phyloP scores from a whole-genome alignment of 2,888 invertebrate species.

The Chloromyia formosa region DNA sequence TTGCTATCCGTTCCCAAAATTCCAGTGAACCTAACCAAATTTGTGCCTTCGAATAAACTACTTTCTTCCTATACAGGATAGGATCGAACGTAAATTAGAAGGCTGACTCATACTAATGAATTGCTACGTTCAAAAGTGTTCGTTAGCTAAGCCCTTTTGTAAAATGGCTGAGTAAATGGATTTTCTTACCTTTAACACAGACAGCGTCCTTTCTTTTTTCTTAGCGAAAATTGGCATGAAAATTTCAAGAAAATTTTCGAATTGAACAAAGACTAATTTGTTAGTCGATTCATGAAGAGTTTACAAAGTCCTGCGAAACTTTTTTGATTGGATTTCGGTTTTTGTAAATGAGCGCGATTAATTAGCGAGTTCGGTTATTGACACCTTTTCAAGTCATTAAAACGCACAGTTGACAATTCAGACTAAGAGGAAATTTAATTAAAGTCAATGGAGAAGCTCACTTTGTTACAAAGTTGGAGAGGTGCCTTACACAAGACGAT shows the following conservation, averaged over 20 bases:
- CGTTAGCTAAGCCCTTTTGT: not conserved
- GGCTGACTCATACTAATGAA: not conserved
- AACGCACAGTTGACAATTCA: too few species aligned
- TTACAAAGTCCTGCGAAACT: slow-evolving; percentile 14
- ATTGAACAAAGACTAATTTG: slow-evolving; percentile 49
- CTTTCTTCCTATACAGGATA: not conserved
- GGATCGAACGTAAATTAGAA: slow-evolving; percentile 31
- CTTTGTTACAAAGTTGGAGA: too few species aligned
- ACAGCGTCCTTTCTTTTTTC: not conserved
- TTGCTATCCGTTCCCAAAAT: too few species aligned
- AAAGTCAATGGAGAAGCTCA: too few species aligned
- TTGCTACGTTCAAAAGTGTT: not conserved
- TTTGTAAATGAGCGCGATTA: slow-evolving; percentile 46
- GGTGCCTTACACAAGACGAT: too few species aligned
- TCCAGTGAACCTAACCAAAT: not conserved
- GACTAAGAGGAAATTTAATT: too few species aligned
- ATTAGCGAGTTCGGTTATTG: slow-evolving; percentile 48
- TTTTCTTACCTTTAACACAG: slow-evolving; percentile 6
- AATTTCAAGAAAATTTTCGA: slow-evolving; percentile 30
- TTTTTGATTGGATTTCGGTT: slow-evolving; percentile 15
- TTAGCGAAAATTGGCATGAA: slow-evolving; percentile 10
- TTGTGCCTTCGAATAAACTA: slow-evolving; percentile 10
- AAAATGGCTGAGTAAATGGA: slow-evolving; percentile 14
- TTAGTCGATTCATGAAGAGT: slow-evolving; percentile 39
- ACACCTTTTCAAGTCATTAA: slow-evolving; percentile 46